Evolutionary conservation across 2,888 invertebrate genomes (phyloP).

Genomic region (Sesia bembeciformis): DNA sequence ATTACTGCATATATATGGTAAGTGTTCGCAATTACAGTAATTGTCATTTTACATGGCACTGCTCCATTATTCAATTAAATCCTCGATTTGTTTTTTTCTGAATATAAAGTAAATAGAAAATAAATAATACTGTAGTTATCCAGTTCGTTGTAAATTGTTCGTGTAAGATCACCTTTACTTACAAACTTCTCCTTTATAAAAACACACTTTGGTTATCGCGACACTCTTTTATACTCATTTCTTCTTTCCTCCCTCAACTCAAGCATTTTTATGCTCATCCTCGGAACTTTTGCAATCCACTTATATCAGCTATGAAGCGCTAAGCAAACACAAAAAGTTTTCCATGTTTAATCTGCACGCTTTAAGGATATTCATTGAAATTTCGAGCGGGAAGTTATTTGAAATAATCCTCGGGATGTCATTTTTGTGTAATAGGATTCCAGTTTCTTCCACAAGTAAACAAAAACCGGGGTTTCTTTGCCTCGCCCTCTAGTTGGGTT

Average conservation of each 20-base stretch:
- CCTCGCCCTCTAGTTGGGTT: background rate
- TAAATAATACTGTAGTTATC: too few species aligned
- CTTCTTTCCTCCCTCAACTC: constrained; percentile 43
- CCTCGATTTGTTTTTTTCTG: too few species aligned
- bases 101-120: too few species aligned
- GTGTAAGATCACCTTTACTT: constrained; percentile 16
- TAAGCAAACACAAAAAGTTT: constrained; percentile 72
- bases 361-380: constrained; percentile 69
- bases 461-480: background rate
- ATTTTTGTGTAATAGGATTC: background rate
- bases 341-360: constrained; percentile 64
- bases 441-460: background rate
- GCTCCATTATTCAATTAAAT: too few species aligned
- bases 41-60: too few species aligned
- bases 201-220: constrained; percentile 58
- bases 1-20: too few species aligned
- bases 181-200: constrained; percentile 49
- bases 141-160: background rate
- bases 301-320: constrained; percentile 70
- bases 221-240: constrained; percentile 59
- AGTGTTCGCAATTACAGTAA: too few species aligned
- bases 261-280: constrained; percentile 69
- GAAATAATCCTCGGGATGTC: constrained; percentile 51
- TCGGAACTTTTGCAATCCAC: constrained; percentile 72
- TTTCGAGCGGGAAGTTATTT: constrained; percentile 50